Conservation (phyloP, 2,113 vertebrate species). For the Mellivora capensis region DNA sequence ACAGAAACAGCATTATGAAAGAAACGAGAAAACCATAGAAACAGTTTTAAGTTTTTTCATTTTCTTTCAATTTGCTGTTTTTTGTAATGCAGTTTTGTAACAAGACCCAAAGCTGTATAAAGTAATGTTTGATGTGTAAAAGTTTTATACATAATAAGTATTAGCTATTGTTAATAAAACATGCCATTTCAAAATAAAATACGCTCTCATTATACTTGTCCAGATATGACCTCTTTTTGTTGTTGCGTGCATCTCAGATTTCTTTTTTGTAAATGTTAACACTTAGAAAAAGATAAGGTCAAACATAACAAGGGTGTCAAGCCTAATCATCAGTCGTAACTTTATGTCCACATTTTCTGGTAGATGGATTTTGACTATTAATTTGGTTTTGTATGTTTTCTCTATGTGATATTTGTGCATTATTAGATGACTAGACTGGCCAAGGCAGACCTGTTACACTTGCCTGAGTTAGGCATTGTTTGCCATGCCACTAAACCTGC, state of each 20-base stretch:
- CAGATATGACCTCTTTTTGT: conserved; percentile 70
- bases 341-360: conserved; percentile 92
- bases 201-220: conserved; percentile 63
- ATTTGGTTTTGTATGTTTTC: conserved; percentile 99
- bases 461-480: conserved; percentile 99
- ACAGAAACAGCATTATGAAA: conserved; percentile 25
- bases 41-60: conserved; percentile 31
- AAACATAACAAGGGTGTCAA: conserved; percentile 80
- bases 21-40: conserved; percentile 23
- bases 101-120: conserved; percentile 50
- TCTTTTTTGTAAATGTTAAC: conserved; percentile 80
- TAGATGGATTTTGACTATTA: conserved; percentile 99
- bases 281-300: conserved; percentile 76
- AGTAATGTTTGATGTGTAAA: conserved; percentile 62
- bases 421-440: conserved; percentile 99
- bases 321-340: conserved; percentile 83
- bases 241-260: conserved; percentile 72
- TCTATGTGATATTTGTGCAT: conserved; percentile 99
- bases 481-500: conserved; percentile 99
- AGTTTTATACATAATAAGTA: conserved; percentile 41
- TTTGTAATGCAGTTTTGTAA: conserved; percentile 30
- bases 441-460: conserved; percentile 99
- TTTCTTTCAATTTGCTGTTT: conserved; percentile 55
- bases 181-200: conserved; percentile 73
- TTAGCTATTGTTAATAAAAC: conserved; percentile 61